A percentile compares a stretch with the other conserved stretches of the same genome.
Evolutionary conservation across 1,140 invertebrate species (phyloP).

Genomic region (Zaprionus africanus): DNA sequence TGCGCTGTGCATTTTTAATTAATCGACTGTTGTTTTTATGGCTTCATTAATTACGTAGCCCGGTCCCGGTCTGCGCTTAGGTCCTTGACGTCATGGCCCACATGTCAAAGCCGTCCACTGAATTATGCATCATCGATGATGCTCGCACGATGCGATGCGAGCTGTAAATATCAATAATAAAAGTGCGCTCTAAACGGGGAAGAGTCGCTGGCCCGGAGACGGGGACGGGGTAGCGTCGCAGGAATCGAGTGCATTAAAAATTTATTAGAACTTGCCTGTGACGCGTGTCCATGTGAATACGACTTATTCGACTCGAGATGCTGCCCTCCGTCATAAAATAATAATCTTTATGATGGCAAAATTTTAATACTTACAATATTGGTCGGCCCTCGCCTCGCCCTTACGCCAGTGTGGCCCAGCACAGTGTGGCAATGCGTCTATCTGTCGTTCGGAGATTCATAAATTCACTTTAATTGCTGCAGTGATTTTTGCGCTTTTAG

Average conservation of each 20-base stretch:
- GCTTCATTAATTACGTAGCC: constrained; percentile 82
- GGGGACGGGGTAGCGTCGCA: background rate
- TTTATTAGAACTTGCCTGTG: constrained; percentile 80
- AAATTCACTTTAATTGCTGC: constrained; percentile 81
- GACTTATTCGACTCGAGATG: constrained; percentile 36
- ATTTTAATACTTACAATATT: constrained; percentile 77
- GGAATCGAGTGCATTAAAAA: constrained; percentile 78
- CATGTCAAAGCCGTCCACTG: constrained; percentile 53
- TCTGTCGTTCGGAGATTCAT: constrained; percentile 72
- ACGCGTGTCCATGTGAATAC: constrained; percentile 62
- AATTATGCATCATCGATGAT: constrained; percentile 76
- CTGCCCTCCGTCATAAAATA: constrained; percentile 67
- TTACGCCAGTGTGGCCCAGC: constrained; percentile 26
- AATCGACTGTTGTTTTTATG: constrained; percentile 84
- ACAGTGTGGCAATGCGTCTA: constrained; percentile 35
- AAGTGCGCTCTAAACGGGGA: constrained; percentile 70
- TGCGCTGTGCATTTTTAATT: constrained; percentile 79
- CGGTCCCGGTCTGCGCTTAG: constrained; percentile 2
- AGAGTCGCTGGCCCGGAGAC: background rate
- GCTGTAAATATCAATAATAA: constrained; percentile 81
- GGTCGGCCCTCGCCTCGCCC: constrained; percentile 27
- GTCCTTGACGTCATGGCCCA: constrained; percentile 71
- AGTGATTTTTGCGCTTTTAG: constrained; percentile 68
- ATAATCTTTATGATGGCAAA: constrained; percentile 82
- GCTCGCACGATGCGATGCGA: constrained; percentile 25